Evolutionary conservation across 92 coral and sea anemone species (phyloP), one percentile per base, ranked within the genome.

Genomic region (Palythoa grandiflora): DNA sequence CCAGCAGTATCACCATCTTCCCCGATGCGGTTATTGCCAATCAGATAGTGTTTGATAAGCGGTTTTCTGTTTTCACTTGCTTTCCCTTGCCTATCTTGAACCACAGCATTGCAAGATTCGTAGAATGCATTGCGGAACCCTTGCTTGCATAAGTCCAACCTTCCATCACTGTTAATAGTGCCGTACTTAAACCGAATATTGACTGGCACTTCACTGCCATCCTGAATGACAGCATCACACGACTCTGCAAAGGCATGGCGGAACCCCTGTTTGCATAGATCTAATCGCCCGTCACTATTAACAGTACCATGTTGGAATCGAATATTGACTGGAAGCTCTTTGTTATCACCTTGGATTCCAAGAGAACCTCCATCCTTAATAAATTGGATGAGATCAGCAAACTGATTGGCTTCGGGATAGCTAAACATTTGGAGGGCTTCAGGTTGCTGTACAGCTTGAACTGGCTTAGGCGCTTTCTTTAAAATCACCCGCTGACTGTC

Each of bases 201-300:
- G 20, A 90, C 93, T 35, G 93, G 93, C n/a, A 88, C 35, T 10
- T 44, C 19, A 40, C 54, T 87, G 36, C 92, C 93, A 54, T 91
- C 93, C 71, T 91, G 77, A 70, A 89, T 91, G 52, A 91, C 93
- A 73, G 92, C 92, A 91, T 91, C 93, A 65, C 93, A 91, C 37
- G 93, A 61, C 84, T 88, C 89, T 19, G 75, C 44, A 83, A 91
- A 91, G n/a, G 93, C 93, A 16, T 88, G 83, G 35, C 93, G 75
- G 92, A 91, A 88, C 6, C 93, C 93, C 50, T 91, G 93, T 47
- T 91, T 91, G 88, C 93, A 91, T 89, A 91, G 39, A 50, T 88
- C 93, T 48, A 91, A 60, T 40, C 93, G 88, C 3, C 93, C 93
- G 78, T 91, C 93, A 55, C 92, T 88, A 78, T 91, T 91, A 28